These are phyloP conservation scores for Hippoglossus hippoglossus DNA, from an alignment of 2,797 vertebrate species.

Conservation along the genomic window DNA sequence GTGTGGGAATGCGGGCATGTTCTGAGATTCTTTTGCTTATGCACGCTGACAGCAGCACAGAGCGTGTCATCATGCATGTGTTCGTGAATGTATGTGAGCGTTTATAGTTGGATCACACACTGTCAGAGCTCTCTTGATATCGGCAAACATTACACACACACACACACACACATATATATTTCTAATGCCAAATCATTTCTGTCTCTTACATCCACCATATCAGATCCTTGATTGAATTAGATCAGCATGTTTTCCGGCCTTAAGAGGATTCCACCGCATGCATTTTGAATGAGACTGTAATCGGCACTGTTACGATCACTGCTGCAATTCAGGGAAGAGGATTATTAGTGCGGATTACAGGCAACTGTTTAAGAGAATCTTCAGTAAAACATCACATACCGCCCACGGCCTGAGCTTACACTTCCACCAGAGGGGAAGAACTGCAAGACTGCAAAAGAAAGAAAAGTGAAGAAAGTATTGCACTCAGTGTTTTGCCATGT, in stretches of 20 bases:
- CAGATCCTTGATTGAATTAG: slow-evolving; percentile 79
- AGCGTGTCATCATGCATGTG: slow-evolving; percentile 53
- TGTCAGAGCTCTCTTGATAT: slow-evolving; percentile 43
- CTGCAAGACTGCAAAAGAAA: slow-evolving; percentile 9
- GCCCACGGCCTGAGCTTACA: slow-evolving; percentile 38
- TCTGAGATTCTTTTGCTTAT: slow-evolving; percentile 51
- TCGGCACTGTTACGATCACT: slow-evolving; percentile 64
- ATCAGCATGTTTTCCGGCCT: slow-evolving; percentile 72
- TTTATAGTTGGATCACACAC: slow-evolving; percentile 3
- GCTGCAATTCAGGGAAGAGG: slow-evolving; percentile 56
- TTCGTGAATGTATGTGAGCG: slow-evolving; percentile 19
- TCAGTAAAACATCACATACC: slow-evolving; percentile 12
- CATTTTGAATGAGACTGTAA: slow-evolving; percentile 72
- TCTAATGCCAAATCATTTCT: slow-evolving; percentile 68
- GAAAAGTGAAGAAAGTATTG: slow-evolving; percentile 20
- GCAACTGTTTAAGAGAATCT: slow-evolving; percentile 53
- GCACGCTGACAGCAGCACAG: slow-evolving; percentile 46
- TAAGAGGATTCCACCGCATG: slow-evolving; percentile 77
- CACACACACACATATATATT: slow-evolving; percentile 4
- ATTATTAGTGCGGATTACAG: slow-evolving; percentile 74
- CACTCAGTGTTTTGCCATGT: slow-evolving; percentile 1
- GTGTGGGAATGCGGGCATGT: slow-evolving; percentile 58
- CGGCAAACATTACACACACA: slow-evolving; percentile 26
- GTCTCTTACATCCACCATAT: slow-evolving; percentile 62
- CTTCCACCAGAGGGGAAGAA: slow-evolving; percentile 19